These are phyloP conservation scores for Xyrichtys novacula DNA, from an alignment of 2,797 vertebrate genomes.

Conservation along the genomic window DNA sequence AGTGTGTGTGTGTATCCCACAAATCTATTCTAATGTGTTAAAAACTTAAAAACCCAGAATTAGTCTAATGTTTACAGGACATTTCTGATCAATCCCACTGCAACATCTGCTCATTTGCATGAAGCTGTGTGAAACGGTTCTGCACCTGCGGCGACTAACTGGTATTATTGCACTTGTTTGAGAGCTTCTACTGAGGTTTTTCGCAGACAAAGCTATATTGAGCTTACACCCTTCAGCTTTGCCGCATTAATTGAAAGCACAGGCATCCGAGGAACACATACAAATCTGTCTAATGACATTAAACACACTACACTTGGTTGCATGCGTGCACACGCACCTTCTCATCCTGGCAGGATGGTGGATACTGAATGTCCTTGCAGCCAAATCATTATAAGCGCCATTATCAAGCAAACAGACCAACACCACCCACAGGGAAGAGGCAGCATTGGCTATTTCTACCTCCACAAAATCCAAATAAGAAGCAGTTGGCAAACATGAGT, in stretches of 20 bases:
- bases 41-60: slow-evolving; percentile 43
- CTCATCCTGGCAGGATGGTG: slow-evolving; percentile 10
- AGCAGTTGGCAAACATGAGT: slow-evolving; percentile 17
- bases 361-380: slow-evolving; percentile 38
- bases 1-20: slow-evolving; percentile 13
- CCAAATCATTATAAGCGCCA: slow-evolving; percentile 59
- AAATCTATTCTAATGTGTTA: slow-evolving; percentile 42
- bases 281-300: slow-evolving; percentile 65
- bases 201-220: slow-evolving; percentile 73
- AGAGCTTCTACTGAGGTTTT: slow-evolving; percentile 59
- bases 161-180: slow-evolving; percentile 49
- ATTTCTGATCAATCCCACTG: slow-evolving; percentile 57
- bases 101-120: slow-evolving; percentile 80
- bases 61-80: slow-evolving; percentile 57
- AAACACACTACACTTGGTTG: slow-evolving; percentile 33
- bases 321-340: slow-evolving; percentile 18
- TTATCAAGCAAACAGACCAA: slow-evolving; percentile 59
- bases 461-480: slow-evolving; percentile 21
- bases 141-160: slow-evolving; percentile 65
- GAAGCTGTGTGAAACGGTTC: slow-evolving; percentile 52
- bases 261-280: slow-evolving; percentile 53
- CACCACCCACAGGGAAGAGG: slow-evolving; percentile 42
- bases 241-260: slow-evolving; percentile 62
- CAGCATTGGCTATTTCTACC: slow-evolving; percentile 30
- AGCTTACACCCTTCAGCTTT: slow-evolving; percentile 53